Evolutionary conservation across 2,797 vertebrate species (phyloP).

Genomic region (Myotis findleyi): DNA sequence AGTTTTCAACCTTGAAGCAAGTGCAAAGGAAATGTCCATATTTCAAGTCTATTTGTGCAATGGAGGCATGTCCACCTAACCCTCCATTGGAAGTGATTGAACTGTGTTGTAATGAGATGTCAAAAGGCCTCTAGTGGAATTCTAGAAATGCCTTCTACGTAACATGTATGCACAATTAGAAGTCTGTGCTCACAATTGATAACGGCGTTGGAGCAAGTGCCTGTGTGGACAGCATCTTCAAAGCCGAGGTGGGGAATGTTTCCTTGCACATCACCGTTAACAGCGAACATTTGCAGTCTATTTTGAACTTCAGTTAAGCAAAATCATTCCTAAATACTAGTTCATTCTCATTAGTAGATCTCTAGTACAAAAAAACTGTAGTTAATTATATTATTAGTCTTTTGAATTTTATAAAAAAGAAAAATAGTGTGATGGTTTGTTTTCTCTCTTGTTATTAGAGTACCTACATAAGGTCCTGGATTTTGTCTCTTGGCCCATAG

Average conservation of each 20-base stretch:
- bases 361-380: not conserved
- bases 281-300: not conserved
- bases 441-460: not conserved
- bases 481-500: slow-evolving; percentile 20
- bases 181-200: not conserved
- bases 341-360: not conserved
- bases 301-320: not conserved
- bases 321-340: not conserved
- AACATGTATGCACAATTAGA: not conserved
- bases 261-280: not conserved
- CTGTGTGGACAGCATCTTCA: not conserved
- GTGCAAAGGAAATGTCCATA: not conserved
- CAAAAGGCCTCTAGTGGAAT: not conserved
- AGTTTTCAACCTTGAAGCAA: not conserved
- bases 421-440: not conserved
- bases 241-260: not conserved
- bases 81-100: not conserved
- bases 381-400: not conserved
- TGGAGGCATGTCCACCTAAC: not conserved
- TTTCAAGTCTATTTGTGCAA: not conserved
- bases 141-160: not conserved
- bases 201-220: not conserved
- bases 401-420: slow-evolving; percentile 4
- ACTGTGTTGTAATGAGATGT: not conserved
- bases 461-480: not conserved